A percentile compares a stretch with the other conserved stretches of the same genome.
Evolutionary conservation across 2,888 invertebrate genomes (phyloP).

Genomic region (Andrena fulva): DNA sequence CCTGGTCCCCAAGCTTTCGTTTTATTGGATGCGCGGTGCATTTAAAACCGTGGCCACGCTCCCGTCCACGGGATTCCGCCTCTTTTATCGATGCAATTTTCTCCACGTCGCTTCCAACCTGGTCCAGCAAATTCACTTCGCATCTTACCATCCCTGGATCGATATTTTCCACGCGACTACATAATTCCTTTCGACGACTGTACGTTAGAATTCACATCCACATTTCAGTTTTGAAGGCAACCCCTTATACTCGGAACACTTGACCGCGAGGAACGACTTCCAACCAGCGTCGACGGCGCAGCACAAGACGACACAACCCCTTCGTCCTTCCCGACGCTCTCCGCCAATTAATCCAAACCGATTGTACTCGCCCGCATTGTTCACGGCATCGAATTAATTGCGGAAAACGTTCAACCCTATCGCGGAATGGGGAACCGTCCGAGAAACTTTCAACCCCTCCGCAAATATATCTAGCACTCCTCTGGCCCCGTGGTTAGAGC

Average conservation of each 20-base stretch:
- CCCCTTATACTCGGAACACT: too few species aligned
- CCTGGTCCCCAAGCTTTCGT: neutral
- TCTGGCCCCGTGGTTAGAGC: constrained; percentile 10
- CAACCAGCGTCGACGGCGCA: too few species aligned
- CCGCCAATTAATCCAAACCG: constrained; percentile 81
- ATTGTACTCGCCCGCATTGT: constrained; percentile 78
- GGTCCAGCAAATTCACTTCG: neutral
- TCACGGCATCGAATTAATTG: constrained; percentile 80
- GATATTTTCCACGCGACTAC: too few species aligned
- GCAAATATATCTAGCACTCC: constrained; percentile 22
- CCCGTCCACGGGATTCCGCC: neutral
- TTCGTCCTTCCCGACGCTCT: constrained; percentile 63
- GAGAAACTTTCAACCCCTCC: constrained; percentile 52
- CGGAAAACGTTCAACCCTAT: constrained; percentile 56
- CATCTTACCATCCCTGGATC: neutral
- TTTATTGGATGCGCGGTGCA: neutral
- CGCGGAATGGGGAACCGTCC: constrained; percentile 35
- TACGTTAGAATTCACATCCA: too few species aligned
- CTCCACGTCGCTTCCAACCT: neutral
- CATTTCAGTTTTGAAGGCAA: too few species aligned
- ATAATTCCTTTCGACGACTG: too few species aligned
- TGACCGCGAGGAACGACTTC: constrained; percentile 29
- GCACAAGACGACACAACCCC: constrained; percentile 38
- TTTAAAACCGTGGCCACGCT: neutral
- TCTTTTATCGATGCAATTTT: constrained; percentile 18